phyloP scores from a whole-genome alignment of 2,797 vertebrate species.

The Tachyglossus aculeatus region DNA sequence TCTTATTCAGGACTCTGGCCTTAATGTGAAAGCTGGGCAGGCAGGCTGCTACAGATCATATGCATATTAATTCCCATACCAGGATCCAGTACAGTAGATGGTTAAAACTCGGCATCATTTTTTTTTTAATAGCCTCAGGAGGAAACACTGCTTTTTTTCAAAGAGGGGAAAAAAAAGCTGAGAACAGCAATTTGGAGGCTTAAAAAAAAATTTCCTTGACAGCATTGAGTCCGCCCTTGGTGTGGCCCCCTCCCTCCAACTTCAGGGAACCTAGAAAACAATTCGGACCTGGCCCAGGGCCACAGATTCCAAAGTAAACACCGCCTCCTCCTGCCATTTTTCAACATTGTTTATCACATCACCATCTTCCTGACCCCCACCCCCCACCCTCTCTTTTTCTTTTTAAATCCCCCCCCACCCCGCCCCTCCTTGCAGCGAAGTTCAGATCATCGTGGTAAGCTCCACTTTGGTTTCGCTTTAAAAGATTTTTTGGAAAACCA shows the following conservation, averaged over 20 bases:
- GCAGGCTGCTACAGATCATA: too few species aligned
- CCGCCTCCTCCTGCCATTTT: conserved; percentile 47
- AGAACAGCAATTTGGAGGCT: conserved; percentile 71
- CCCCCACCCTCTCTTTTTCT: too few species aligned
- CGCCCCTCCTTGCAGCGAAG: too few species aligned
- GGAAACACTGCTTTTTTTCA: conserved; percentile 70
- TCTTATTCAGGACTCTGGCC: too few species aligned
- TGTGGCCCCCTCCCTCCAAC: conserved; percentile 67
- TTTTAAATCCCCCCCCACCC: conserved; percentile 32
- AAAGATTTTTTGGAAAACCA: not conserved
- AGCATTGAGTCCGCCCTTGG: conserved; percentile 61
- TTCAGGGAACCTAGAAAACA: conserved; percentile 72
- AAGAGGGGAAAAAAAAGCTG: conserved; percentile 66
- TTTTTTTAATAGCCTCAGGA: conserved; percentile 54
- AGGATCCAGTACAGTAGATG: conserved; percentile 24
- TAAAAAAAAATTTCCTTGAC: conserved; percentile 43
- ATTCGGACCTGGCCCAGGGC: conserved; percentile 62
- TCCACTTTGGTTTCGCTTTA: not conserved
- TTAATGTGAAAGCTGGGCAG: too few species aligned
- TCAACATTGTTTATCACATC: conserved; percentile 12
- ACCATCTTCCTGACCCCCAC: not conserved
- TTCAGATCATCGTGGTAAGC: too few species aligned
- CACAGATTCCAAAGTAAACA: conserved; percentile 62
- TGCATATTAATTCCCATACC: not conserved
- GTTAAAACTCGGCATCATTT: conserved; percentile 56